Evolutionary conservation across 2,113 vertebrate genomes (phyloP).

Genomic region (Salvator merianae): DNA sequence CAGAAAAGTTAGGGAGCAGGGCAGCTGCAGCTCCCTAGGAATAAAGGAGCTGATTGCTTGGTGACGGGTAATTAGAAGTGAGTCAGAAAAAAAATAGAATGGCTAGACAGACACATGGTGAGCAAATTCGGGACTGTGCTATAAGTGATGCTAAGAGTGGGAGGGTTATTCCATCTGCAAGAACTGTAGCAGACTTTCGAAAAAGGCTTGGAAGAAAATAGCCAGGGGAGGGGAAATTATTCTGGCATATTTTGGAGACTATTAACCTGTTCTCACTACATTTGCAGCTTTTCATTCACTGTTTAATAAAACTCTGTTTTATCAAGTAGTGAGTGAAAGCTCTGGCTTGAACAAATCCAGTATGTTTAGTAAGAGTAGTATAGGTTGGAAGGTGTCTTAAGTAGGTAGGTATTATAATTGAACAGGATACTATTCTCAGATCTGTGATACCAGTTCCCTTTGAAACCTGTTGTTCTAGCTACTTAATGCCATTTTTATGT

Average conservation of each 20-base stretch:
- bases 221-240: too few species aligned
- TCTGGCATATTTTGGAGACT: not conserved
- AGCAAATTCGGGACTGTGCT: not conserved
- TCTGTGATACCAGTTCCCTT: not conserved
- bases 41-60: not conserved
- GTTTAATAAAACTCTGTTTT: not conserved
- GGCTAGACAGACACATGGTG: not conserved
- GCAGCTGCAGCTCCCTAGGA: not conserved
- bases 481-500: not conserved
- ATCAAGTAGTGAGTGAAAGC: too few species aligned
- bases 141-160: not conserved
- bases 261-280: not conserved
- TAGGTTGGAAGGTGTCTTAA: too few species aligned
- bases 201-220: not conserved
- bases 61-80: not conserved
- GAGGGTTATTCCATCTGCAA: not conserved
- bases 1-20: not conserved
- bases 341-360: too few species aligned
- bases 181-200: not conserved
- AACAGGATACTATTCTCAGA: not conserved
- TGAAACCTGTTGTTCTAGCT: not conserved
- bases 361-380: too few species aligned
- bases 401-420: not conserved
- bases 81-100: not conserved
- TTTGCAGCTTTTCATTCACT: not conserved